Percentiles rank a stretch among this genome's conserved stretches.
Evolutionary conservation across 2,797 vertebrate genomes (phyloP).

Genomic region (Tokudaia muenninki): DNA sequence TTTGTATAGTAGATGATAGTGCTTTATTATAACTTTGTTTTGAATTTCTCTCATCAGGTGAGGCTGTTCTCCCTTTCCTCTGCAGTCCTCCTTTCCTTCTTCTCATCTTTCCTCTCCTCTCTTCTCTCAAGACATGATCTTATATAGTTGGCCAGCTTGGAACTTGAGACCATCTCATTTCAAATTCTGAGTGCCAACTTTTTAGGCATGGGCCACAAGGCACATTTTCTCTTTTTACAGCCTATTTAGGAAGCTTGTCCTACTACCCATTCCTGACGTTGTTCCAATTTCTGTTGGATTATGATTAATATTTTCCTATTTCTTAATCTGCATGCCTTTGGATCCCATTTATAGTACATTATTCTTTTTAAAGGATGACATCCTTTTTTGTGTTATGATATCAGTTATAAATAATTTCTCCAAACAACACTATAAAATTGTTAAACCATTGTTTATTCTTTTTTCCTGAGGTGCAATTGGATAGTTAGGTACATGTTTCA

Average conservation of each 20-base stretch:
- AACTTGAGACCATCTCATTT: not conserved
- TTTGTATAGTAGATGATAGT: not conserved
- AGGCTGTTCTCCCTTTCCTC: not conserved
- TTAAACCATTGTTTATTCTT: not conserved
- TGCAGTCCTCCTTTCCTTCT: not conserved
- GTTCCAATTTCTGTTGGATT: not conserved
- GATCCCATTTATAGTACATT: not conserved
- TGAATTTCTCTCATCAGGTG: constrained; percentile 2
- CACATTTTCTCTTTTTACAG: not conserved
- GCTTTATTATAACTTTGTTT: not conserved
- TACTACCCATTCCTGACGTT: not conserved
- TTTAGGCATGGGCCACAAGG: not conserved
- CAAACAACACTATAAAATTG: constrained; percentile 1
- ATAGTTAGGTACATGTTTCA: not conserved
- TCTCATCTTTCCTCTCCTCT: not conserved
- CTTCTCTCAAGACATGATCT: not conserved
- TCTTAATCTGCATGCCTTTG: not conserved
- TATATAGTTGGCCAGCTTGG: not conserved
- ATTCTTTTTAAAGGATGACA: not conserved
- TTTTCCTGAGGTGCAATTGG: not conserved
- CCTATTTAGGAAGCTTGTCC: not conserved
- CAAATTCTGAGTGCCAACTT: not conserved
- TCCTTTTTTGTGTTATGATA: not conserved
- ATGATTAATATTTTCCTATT: not conserved
- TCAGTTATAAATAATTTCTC: constrained; percentile 15